Conservation (phyloP, 2,888 invertebrate species). For the Zele albiditarsus region DNA sequence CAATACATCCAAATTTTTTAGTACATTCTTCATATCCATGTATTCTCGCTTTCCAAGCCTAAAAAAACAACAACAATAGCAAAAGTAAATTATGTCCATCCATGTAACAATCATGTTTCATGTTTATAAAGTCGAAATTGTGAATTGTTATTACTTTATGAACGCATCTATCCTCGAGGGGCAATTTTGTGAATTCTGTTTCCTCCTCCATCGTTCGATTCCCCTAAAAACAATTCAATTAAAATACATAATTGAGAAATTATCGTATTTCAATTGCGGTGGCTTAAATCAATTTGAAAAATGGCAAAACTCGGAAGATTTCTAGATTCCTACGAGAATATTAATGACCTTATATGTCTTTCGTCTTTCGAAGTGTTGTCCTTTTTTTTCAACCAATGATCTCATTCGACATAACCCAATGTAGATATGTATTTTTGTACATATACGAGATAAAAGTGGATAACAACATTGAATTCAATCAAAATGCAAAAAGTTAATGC, state of each 20-base stretch:
- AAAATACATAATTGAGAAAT: background rate
- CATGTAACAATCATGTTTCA: background rate
- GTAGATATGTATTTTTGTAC: background rate
- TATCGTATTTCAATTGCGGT: background rate
- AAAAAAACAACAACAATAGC: slow-evolving; percentile 46
- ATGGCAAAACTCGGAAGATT: background rate
- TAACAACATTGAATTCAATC: background rate
- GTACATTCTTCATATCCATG: slow-evolving; percentile 95
- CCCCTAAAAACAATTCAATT: slow-evolving; percentile 19
- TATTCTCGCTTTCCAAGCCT: slow-evolving; percentile 95
- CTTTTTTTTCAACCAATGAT: background rate
- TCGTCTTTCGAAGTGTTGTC: background rate
- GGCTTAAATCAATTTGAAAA: background rate
- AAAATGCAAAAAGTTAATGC: background rate
- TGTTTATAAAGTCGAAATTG: background rate
- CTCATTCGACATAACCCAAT: slow-evolving; percentile 10
- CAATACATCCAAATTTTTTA: slow-evolving; percentile 89
- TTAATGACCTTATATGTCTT: slow-evolving; percentile 16
- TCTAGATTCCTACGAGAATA: background rate
- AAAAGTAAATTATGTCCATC: slow-evolving; percentile 8
- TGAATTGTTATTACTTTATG: slow-evolving; percentile 80
- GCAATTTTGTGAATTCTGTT: slow-evolving; percentile 89
- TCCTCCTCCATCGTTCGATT: slow-evolving; percentile 83
- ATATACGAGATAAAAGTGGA: background rate
- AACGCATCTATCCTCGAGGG: slow-evolving; percentile 91